A percentile compares a stretch with the other conserved stretches of the same genome.
These are phyloP conservation scores for Heliconius himera DNA, from an alignment of 1,140 invertebrate species.

Conservation along the genomic window DNA sequence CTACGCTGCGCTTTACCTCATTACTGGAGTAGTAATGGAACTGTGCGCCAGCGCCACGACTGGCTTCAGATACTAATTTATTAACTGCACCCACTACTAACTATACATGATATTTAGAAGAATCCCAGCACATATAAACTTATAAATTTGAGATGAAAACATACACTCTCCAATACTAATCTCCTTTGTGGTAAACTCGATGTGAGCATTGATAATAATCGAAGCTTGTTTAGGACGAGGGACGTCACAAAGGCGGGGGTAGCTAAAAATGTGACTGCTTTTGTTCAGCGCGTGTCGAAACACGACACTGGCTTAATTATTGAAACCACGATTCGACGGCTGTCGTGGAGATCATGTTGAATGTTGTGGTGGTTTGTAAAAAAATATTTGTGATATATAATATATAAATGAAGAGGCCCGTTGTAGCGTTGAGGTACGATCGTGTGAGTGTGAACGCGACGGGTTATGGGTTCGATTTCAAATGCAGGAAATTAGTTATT, in stretches of 20 bases:
- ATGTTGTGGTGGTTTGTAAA: neutral
- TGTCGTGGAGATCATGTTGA: neutral
- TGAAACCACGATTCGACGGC: conserved; percentile 41
- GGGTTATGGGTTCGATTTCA: no score
- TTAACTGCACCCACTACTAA: no score
- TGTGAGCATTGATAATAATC: conserved; percentile 46
- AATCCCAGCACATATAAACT: no score
- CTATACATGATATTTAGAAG: no score
- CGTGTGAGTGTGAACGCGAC: no score
- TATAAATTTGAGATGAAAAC: conserved; percentile 4
- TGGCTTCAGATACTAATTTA: no score
- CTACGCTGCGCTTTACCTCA: no score
- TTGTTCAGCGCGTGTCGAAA: conserved; percentile 61
- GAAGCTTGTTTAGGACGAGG: conserved; percentile 39
- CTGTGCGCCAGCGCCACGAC: no score
- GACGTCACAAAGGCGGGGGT: conserved; percentile 41
- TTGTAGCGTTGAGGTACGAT: no score
- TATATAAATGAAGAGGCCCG: neutral
- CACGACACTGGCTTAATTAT: conserved; percentile 55
- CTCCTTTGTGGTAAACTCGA: conserved; percentile 26
- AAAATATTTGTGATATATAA: neutral
- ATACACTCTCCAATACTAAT: conserved; percentile 22
- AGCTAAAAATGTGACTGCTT: conserved; percentile 37
- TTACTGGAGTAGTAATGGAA: no score
- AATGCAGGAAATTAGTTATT: neutral